Evolutionary conservation across 2,113 vertebrate genomes (phyloP), one percentile per base, ranked within the genome.

Genomic region (Phylloscopus trochilus): DNA sequence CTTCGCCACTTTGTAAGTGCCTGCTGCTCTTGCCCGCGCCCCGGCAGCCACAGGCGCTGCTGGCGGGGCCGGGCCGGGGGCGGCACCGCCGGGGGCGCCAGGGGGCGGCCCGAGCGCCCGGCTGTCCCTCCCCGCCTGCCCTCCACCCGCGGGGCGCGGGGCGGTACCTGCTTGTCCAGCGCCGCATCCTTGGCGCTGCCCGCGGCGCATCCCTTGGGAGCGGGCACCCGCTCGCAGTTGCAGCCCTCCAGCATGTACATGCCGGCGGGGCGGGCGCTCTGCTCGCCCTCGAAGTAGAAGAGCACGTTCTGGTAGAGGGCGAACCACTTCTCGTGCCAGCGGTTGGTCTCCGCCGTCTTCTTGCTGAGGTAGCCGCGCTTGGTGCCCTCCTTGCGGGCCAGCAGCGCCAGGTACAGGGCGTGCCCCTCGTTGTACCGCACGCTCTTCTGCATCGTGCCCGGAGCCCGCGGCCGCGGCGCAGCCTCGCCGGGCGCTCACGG

Each of bases 321-420:
- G 97, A 99, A 99, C 98, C 98, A 99, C 98, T 99, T 99, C 75
- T 99, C 99, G 92, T 99, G 99, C 99, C 99, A 99, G 83, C 99
- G 98, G 97, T 98, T 99, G 96, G 99, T 99, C 96, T 99, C 99
- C 39, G 99, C 97, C 9, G 98, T 98, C 98, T 99, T 99, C 98
- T 99, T 99, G 98, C 98, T 98, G 94, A 99, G 98, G 97, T 98
- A 98, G 90, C 99, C 99, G 92, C 99, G 98, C 97, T 98, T 99
- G 83, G 98, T 99, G 55, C 99, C 99, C 83, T 99, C 99, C 97
- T 99, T 99, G 96, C 99, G 99, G 97, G 99, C 99, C 76, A 99
- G 96, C 78, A 97, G 94, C 49, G 99, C 99, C 96, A 99, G 98
- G 97, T 98, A 98, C 94, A 99, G 96, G 97, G 99, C 99, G 97